phyloP scores from a whole-genome alignment of 2,113 vertebrate species.

The Oceanites oceanicus region DNA sequence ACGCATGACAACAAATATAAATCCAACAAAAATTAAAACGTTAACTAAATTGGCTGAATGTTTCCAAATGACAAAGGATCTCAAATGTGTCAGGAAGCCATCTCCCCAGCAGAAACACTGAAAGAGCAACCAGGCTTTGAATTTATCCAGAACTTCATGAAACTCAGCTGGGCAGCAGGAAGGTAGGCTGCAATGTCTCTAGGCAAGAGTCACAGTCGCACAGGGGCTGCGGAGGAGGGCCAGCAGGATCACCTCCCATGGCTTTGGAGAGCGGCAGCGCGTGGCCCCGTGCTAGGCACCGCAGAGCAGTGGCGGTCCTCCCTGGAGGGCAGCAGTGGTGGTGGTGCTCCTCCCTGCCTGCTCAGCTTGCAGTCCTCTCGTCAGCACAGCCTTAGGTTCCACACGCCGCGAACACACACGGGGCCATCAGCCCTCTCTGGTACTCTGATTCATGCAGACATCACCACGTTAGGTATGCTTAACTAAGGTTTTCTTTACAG shows the following conservation, averaged over 20 bases:
- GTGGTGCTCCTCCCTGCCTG: too few species aligned
- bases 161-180: not conserved
- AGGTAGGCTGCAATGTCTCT: not conserved
- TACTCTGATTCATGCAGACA: not conserved
- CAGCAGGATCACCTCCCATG: too few species aligned
- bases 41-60: not conserved
- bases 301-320: not conserved
- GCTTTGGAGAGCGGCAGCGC: accelerated
- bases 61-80: not conserved
- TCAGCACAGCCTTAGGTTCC: not conserved
- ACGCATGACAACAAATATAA: constrained; percentile 30
- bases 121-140: not conserved
- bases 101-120: not conserved
- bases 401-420: accelerated
- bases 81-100: not conserved
- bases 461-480: not conserved
- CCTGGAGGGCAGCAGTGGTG: not conserved
- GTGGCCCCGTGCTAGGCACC: accelerated
- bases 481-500: not conserved
- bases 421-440: not conserved
- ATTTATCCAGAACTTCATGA: not conserved
- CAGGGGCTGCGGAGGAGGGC: not conserved
- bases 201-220: accelerated
- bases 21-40: not conserved
- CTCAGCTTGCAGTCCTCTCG: not conserved